Evolutionary conservation across 2,888 invertebrate species (phyloP).

Genomic region (Dioctria linearis): DNA sequence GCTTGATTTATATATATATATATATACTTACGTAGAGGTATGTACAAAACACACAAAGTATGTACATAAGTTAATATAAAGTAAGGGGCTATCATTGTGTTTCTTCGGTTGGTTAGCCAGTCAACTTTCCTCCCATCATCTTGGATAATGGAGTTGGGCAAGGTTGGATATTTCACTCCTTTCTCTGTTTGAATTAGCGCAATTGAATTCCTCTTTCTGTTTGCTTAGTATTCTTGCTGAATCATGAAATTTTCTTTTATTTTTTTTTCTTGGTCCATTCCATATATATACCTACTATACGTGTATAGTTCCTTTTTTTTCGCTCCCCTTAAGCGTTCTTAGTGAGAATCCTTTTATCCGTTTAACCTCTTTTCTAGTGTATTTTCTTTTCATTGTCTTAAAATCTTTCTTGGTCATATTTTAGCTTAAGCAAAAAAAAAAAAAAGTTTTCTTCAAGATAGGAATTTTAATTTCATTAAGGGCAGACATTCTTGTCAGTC

Average conservation of each 20-base stretch:
- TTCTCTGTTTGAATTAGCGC: constrained; percentile 1
- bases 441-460: too few species aligned
- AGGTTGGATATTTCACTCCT: not conserved
- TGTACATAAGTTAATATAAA: not conserved
- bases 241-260: constrained; percentile 1
- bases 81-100: not conserved
- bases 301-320: not conserved
- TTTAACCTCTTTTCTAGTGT: too few species aligned
- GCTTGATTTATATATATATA: not conserved
- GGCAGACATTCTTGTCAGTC: too few species aligned
- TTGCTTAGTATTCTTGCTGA: not conserved
- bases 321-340: not conserved
- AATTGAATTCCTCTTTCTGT: constrained; percentile 1
- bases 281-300: not conserved
- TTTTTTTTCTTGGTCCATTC: not conserved
- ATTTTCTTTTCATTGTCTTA: too few species aligned
- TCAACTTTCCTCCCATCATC: not conserved
- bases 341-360: too few species aligned
- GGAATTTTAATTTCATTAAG: too few species aligned
- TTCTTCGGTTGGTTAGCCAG: not conserved
- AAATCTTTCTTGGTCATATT: too few species aligned
- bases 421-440: too few species aligned
- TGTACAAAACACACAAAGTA: too few species aligned
- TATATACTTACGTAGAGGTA: too few species aligned
- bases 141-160: not conserved